phyloP scores from a whole-genome alignment of 92 coral and sea anemone species.

The Parazoanthus atlanticus region DNA sequence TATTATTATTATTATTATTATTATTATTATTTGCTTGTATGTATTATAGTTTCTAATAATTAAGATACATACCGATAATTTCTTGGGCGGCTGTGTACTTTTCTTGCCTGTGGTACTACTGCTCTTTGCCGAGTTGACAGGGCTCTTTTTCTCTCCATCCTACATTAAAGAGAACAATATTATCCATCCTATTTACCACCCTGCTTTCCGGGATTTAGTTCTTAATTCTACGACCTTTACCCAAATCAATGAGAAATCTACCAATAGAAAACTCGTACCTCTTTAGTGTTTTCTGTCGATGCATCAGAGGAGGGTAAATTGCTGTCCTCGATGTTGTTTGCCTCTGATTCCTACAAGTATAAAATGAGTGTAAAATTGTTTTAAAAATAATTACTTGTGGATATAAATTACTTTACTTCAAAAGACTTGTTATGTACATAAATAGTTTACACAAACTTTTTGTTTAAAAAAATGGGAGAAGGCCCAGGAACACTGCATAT shows the following conservation, averaged over 20 bases:
- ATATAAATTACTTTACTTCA: no score
- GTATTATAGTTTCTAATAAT: not conserved
- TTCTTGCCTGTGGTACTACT: constrained; percentile 23
- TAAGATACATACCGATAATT: not conserved
- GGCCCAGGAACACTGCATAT: no score
- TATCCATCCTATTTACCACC: no score
- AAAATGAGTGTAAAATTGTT: not conserved
- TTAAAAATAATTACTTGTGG: no score
- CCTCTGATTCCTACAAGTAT: constrained; percentile 65
- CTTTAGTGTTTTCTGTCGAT: constrained; percentile 63
- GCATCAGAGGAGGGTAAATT: constrained; percentile 54
- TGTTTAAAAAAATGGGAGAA: no score
- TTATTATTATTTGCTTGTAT: not conserved
- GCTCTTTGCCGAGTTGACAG: constrained; percentile 17
- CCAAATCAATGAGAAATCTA: not conserved
- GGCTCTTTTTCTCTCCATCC: constrained; percentile 42
- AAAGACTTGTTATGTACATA: no score
- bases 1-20: no score
- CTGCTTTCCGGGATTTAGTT: not conserved
- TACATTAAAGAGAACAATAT: not conserved
- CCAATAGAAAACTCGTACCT: constrained; percentile 50
- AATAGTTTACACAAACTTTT: no score
- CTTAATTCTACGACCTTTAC: not conserved
- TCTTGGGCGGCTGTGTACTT: not conserved
- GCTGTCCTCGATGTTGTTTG: constrained; percentile 69